These are phyloP conservation scores for Tetragnatha versicolor DNA, from an alignment of 1,140 invertebrate genomes.

Conservation along the genomic window DNA sequence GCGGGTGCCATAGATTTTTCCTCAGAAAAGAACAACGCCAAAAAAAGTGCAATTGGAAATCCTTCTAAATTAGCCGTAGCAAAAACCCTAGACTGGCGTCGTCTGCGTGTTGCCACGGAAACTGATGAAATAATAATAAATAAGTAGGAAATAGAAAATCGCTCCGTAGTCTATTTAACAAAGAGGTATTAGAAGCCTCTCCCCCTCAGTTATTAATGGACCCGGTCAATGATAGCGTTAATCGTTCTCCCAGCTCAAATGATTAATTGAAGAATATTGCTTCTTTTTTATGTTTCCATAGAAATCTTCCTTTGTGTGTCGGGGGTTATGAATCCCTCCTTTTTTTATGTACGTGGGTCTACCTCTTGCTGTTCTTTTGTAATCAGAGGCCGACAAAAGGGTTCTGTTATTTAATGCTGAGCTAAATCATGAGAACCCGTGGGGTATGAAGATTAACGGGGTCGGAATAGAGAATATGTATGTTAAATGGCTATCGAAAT, in stretches of 20 bases:
- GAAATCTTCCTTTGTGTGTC: background rate
- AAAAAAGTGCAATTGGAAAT: background rate
- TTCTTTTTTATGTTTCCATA: constrained; percentile 33
- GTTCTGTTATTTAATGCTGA: constrained; percentile 7
- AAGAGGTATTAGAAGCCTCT: background rate
- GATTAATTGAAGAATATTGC: constrained; percentile 40
- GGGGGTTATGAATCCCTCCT: no score
- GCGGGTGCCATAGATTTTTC: no score
- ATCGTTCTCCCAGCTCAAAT: constrained; percentile 23
- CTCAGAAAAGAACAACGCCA: background rate
- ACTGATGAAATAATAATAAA: constrained; percentile 38
- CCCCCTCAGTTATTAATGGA: constrained; percentile 39
- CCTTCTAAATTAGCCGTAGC: background rate
- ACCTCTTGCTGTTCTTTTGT: constrained; percentile 33
- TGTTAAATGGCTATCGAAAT: no score
- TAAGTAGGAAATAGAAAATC: constrained; percentile 20
- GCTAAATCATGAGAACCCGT: background rate
- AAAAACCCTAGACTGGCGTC: constrained; percentile 1
- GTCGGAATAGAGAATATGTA: background rate
- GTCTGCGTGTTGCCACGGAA: constrained; percentile 13
- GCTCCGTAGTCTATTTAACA: constrained; percentile 34
- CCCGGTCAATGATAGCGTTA: constrained; percentile 34
- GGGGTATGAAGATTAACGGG: background rate
- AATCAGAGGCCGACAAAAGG: background rate
- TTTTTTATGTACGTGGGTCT: background rate